These are phyloP conservation scores for Nyctibius bracteatus DNA, from an alignment of 2,113 vertebrate genomes.

Conservation along the genomic window DNA sequence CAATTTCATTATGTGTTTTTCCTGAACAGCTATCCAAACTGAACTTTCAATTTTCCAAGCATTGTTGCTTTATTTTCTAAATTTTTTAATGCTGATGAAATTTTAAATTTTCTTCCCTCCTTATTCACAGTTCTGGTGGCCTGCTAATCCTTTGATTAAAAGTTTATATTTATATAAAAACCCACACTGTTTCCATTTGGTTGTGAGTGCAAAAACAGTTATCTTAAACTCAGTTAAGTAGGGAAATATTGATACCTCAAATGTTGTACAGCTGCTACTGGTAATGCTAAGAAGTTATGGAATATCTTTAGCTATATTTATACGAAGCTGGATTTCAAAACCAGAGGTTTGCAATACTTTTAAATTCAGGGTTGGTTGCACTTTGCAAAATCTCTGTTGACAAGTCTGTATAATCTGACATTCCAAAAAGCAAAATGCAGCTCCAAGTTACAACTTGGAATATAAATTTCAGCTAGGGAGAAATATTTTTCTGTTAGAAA, in stretches of 20 bases:
- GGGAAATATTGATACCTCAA: background rate
- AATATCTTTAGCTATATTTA: background rate
- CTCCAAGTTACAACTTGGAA: background rate
- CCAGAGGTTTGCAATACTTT: background rate
- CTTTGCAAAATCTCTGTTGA: background rate
- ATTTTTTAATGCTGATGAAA: background rate
- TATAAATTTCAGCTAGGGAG: background rate
- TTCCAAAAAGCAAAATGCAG: background rate
- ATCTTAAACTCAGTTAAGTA: background rate
- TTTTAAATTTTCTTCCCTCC: background rate
- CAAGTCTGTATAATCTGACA: background rate
- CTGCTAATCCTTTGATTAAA: background rate
- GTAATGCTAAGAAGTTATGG: background rate
- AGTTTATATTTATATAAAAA: background rate
- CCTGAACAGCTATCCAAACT: background rate
- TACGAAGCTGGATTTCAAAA: background rate
- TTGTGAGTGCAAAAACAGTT: background rate
- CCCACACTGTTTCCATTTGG: background rate
- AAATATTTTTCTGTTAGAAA: background rate
- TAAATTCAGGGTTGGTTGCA: background rate
- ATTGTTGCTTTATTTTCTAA: background rate
- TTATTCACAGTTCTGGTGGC: background rate
- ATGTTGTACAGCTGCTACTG: background rate
- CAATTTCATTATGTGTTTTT: background rate
- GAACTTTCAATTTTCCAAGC: background rate